Evolutionary conservation across 2,797 vertebrate genomes (phyloP).

Genomic region (Peromyscus nudipes): DNA sequence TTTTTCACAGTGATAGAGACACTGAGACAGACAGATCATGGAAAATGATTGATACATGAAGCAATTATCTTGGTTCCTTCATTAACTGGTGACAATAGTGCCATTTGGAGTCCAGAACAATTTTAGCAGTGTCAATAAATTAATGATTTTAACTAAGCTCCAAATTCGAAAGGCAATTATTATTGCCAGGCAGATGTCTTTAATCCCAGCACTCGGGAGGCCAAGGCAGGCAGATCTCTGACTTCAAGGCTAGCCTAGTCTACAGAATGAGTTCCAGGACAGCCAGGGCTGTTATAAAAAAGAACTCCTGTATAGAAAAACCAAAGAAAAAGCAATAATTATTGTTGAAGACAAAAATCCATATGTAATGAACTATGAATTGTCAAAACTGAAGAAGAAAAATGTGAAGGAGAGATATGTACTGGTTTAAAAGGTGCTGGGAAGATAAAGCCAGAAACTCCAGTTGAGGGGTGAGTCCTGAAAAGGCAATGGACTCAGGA

Average conservation of each 20-base stretch:
- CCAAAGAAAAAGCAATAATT: not conserved
- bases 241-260: not conserved
- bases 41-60: constrained; percentile 10
- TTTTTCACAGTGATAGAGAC: not conserved
- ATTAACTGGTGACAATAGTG: constrained; percentile 1
- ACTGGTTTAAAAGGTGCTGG: not conserved
- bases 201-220: not conserved
- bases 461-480: not conserved
- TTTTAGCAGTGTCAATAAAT: not conserved
- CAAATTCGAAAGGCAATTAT: constrained; percentile 3
- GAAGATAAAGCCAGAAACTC: constrained; percentile 8
- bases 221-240: not conserved
- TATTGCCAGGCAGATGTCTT: not conserved
- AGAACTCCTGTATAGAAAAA: not conserved
- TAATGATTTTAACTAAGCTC: constrained; percentile 3
- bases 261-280: not conserved
- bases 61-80: not conserved
- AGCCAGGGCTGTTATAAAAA: not conserved
- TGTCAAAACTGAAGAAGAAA: constrained; percentile 16
- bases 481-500: not conserved
- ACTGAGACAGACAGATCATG: not conserved
- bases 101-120: not conserved
- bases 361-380: constrained; percentile 1
- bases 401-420: not conserved
- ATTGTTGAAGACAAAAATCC: constrained; percentile 1